Evolutionary conservation across 2,888 invertebrate genomes (phyloP), one percentile per base, ranked within the genome.

Genomic region (Sympetrum striolatum): DNA sequence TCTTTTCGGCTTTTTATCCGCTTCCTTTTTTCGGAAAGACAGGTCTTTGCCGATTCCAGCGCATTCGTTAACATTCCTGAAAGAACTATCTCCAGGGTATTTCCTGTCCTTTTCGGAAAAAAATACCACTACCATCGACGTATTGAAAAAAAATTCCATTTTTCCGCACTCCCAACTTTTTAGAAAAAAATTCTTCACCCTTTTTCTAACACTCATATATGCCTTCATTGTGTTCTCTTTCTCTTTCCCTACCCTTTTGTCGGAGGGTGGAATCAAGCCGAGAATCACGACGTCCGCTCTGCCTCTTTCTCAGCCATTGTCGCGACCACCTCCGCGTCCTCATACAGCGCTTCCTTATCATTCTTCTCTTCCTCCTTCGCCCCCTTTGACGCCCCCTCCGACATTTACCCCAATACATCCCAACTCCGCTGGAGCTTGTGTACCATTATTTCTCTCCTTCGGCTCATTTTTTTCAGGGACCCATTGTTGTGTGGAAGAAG

Each of bases 361-460:
- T 48, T 81, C 81, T 15, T 58, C 58, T 31, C 35, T 58, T 10
- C 64, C 64, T 22, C 64, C 22, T 35, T 58, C 82, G 15, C 10
- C 44, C 44, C 44, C 44, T 10, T 44, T 44, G 44, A 86, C 60
- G 31, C 60, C 60, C 60, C 37, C 22, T 25, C 25, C 81, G 2
- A n/a, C 22, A 37, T 53, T 14, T 37, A 37, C 64, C 53, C 81
- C 81, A 31, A 82, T 53, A 15, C n/a, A 53, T 48, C 80, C 80
- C 37, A 37, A 35, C 81, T 37, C 81, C 58, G 35, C 86, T 86
- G 58, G 60, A 86, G 86, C 60, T 64, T 60, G 37, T 86, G 86
- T 86, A 86, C 86, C 86, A 86, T 86, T 86, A 86, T 86, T 86
- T 86, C 86, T 64, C 86, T 86, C 86, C 86, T 86, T 86, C 86